Evolutionary conservation across 2,113 vertebrate species (phyloP).

Genomic region (Lagenorhynchus albirostris): DNA sequence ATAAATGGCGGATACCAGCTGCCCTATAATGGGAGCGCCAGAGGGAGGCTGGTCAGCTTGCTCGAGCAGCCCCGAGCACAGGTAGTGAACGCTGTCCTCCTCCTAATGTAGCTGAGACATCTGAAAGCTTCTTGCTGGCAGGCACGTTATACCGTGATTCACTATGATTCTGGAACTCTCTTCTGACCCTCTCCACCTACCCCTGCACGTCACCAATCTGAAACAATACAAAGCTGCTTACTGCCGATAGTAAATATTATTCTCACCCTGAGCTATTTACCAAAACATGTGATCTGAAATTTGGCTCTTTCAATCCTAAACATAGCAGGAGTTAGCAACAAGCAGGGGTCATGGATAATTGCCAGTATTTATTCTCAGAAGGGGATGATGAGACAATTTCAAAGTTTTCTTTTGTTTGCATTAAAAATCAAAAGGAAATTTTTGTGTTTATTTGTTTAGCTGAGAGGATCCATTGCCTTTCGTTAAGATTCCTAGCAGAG

Average conservation of each 20-base stretch:
- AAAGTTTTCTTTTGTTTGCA: conserved; percentile 62
- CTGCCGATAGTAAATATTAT: background rate
- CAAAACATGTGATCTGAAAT: conserved; percentile 35
- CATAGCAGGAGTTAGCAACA: conserved; percentile 17
- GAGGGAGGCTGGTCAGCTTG: background rate
- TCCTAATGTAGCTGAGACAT: background rate
- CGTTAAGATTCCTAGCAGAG: background rate
- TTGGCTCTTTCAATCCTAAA: conserved; percentile 30
- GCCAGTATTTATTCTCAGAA: conserved; percentile 38
- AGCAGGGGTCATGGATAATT: background rate
- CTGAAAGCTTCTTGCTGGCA: background rate
- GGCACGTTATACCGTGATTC: background rate
- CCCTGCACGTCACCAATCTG: background rate
- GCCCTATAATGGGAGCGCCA: background rate
- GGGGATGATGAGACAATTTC: conserved; percentile 8
- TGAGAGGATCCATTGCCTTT: conserved; percentile 19
- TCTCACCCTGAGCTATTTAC: conserved; percentile 33
- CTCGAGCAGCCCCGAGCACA: no score
- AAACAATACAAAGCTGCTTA: background rate
- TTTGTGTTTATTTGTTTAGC: conserved; percentile 53
- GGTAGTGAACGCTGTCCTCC: background rate
- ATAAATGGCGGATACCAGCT: background rate
- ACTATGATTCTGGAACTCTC: background rate
- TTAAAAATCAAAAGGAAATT: conserved; percentile 58
- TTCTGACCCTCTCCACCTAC: background rate